A percentile compares a stretch with the other conserved stretches of the same genome.
These are phyloP conservation scores for Catostylus mosaicus DNA, from an alignment of 30 jellyfish, hydroid and myxozoan species.

Conservation along the genomic window DNA sequence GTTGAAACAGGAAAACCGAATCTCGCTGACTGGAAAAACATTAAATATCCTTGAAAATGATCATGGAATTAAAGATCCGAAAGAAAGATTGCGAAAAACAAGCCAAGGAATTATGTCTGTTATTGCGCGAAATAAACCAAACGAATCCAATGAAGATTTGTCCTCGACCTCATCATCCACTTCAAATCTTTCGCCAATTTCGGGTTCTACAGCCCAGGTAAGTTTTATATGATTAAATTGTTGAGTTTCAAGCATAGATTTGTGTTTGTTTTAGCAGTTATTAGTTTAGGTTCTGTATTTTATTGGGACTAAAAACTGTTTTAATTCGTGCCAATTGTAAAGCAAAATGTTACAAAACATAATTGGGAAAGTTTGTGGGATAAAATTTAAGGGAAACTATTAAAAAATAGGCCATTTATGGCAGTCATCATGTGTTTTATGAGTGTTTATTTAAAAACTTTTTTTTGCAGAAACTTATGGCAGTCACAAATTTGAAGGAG, in stretches of 20 bases:
- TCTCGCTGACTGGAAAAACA: slow-evolving; percentile 36
- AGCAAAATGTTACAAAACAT: too few species aligned
- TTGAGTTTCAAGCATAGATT: neutral
- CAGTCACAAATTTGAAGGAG: slow-evolving; percentile 61
- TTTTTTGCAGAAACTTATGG: slow-evolving; percentile 39
- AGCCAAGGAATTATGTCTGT: slow-evolving; percentile 82
- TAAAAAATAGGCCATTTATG: too few species aligned
- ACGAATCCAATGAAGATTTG: slow-evolving; percentile 87
- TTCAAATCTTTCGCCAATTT: slow-evolving; percentile 37
- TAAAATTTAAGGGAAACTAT: too few species aligned
- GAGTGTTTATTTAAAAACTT: neutral
- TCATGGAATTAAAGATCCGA: slow-evolving; percentile 44
- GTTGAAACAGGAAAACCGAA: slow-evolving; percentile 51
- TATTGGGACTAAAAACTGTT: too few species aligned
- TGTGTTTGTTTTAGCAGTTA: neutral
- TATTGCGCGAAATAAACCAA: slow-evolving; percentile 61
- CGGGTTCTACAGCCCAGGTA: slow-evolving; percentile 57
- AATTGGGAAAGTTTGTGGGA: too few species aligned
- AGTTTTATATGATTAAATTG: neutral
- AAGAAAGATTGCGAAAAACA: slow-evolving; percentile 61
- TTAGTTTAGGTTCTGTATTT: too few species aligned
- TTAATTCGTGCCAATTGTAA: too few species aligned
- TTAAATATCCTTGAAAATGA: slow-evolving; percentile 28
- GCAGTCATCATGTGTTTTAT: neutral
- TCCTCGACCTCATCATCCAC: slow-evolving; percentile 80